Base-by-base conservation (phyloP, 2,113 vertebrate species). In the Spermophilus dauricus region DNA sequence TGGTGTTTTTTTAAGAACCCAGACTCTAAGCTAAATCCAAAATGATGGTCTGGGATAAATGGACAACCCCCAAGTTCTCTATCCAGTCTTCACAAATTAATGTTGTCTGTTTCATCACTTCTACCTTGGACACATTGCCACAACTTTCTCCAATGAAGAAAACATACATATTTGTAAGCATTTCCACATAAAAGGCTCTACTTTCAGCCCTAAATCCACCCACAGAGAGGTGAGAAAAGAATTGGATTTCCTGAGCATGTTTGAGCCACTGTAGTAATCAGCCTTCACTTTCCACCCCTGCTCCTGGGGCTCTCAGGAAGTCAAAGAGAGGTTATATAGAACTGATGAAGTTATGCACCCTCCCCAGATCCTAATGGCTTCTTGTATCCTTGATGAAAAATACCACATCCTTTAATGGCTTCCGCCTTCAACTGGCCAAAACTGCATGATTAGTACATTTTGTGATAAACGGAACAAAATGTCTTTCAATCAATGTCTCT, bases 81-180 rank as follows among this genome's bases (percentile, higher is more conserved):
- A 92, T 72, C 56, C 9, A 58, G 13, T 58, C 32, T 78, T 90
- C 85, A 82, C 10, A 73, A 58, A 84, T 69, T 11, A 90, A 20
- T 20, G 39, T 16, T 80, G 16, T n/a, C 26, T 91, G 75, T 72
- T 86, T 80, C n/a, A 70, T 91, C 77, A 82, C 85, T 91, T 93
- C 45, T 93, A 11, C 77, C 9, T 76, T 75, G 34, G 39, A 17
- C 96, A 3, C 48, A 65, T 30, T 48, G 51, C n/a, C 86, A 56
- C 58, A 88, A 4, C 42, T 73, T 85, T 82, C 30, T 92, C 69
- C 76, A 67, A 8, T 94, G 86, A 72, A 73, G 22, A 94, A 81
- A 20, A 82, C 75, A 80, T 73, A 5, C 37, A 42, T n/a, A 58
- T 87, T 51, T 88, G 11, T 61, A 69, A 93, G 53, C 24, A 72